Evolutionary conservation across 2,113 vertebrate genomes (phyloP).

Genomic region (Bolborhynchus lineola): DNA sequence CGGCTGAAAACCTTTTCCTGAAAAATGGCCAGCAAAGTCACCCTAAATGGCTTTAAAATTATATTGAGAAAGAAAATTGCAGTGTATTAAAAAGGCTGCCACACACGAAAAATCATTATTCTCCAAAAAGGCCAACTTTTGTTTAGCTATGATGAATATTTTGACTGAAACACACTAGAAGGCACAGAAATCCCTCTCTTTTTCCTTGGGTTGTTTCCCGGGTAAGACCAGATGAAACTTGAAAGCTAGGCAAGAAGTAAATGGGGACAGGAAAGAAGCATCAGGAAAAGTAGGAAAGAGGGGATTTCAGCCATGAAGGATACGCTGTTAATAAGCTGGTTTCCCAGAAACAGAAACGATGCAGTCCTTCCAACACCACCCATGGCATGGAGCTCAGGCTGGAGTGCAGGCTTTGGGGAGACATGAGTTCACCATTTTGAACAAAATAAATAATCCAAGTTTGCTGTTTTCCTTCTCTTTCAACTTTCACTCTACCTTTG

Average conservation of each 20-base stretch:
- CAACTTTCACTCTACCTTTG: neutral
- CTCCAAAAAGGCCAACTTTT: neutral
- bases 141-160: neutral
- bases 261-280: neutral
- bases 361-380: neutral
- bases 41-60: neutral
- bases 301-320: neutral
- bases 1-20: neutral
- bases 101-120: neutral
- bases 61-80: neutral
- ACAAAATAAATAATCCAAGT: neutral
- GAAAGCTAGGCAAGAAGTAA: neutral
- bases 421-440: neutral
- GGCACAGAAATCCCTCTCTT: neutral
- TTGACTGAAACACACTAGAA: neutral
- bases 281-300: neutral
- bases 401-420: neutral
- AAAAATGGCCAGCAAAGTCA: neutral
- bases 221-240: neutral
- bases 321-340: neutral
- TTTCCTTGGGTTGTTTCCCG: neutral
- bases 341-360: rapidly evolving
- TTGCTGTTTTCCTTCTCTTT: neutral
- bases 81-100: neutral
- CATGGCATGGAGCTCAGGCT: neutral